phyloP scores from a whole-genome alignment of 1,140 invertebrate genomes.

The Venustaconcha ellipsiformis region DNA sequence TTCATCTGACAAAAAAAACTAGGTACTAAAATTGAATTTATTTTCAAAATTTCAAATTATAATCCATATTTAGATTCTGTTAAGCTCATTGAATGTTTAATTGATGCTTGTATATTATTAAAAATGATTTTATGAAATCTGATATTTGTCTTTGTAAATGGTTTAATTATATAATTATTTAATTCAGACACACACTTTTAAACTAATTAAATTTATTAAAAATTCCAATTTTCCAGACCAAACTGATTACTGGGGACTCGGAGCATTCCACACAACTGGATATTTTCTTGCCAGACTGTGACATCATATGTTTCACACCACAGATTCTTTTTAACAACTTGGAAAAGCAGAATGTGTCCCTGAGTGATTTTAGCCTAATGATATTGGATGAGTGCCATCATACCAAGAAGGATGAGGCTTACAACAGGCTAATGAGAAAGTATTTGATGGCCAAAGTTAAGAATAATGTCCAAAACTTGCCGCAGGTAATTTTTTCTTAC shows the following conservation, averaged over 20 bases:
- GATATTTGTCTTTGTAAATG: no score
- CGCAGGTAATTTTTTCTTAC: constrained; percentile 37
- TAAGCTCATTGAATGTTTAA: no score
- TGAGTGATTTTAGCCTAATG: constrained; percentile 37
- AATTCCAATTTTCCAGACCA: neutral
- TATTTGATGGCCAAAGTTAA: constrained; percentile 51
- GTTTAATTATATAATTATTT: no score
- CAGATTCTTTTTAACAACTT: constrained; percentile 2
- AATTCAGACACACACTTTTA: no score
- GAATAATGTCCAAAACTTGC: constrained; percentile 16
- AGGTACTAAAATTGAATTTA: no score
- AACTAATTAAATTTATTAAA: no score
- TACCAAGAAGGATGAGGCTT: constrained; percentile 61
- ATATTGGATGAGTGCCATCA: constrained; percentile 69
- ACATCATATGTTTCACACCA: neutral
- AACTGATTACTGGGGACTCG: neutral
- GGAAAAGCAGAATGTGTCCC: neutral
- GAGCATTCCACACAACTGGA: neutral
- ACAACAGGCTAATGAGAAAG: constrained; percentile 58
- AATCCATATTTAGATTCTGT: no score
- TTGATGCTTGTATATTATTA: no score
- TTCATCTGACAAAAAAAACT: no score
- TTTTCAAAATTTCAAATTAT: no score
- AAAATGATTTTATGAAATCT: no score
- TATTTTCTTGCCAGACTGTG: neutral